These are phyloP conservation scores for Anodontia alba DNA, from an alignment of 2,888 invertebrate genomes.

Conservation along the genomic window DNA sequence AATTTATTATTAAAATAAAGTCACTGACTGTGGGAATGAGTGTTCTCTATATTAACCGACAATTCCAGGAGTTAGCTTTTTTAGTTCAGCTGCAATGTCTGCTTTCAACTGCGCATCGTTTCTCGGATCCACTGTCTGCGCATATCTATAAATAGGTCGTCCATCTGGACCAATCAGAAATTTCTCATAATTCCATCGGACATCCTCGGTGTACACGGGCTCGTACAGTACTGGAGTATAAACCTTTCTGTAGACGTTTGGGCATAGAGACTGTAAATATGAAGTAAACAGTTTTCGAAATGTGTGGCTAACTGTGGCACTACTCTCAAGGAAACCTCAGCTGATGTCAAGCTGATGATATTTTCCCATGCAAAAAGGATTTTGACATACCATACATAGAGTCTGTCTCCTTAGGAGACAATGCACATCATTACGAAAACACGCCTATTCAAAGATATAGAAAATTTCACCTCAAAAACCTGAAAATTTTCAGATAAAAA, in stretches of 20 bases:
- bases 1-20: too few species aligned
- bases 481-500: too few species aligned
- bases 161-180: slow-evolving; percentile 62
- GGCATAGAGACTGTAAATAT: slow-evolving; percentile 51
- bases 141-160: slow-evolving; percentile 54
- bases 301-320: not conserved
- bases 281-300: not conserved
- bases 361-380: too few species aligned
- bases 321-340: too few species aligned
- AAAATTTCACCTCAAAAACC: too few species aligned
- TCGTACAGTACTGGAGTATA: slow-evolving; percentile 49
- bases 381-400: too few species aligned
- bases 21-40: too few species aligned
- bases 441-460: too few species aligned
- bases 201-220: slow-evolving; percentile 53
- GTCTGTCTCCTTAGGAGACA: too few species aligned
- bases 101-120: slow-evolving; percentile 35
- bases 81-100: slow-evolving; percentile 45
- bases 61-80: slow-evolving; percentile 30
- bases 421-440: too few species aligned
- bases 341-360: too few species aligned
- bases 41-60: too few species aligned
- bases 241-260: slow-evolving; percentile 37
- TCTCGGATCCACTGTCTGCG: slow-evolving; percentile 43
- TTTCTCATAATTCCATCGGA: slow-evolving; percentile 63